Percentiles rank a stretch among this genome's conserved stretches.
These are phyloP conservation scores for Lipophrys pholis DNA, from an alignment of 2,113 vertebrate species.

Conservation along the genomic window DNA sequence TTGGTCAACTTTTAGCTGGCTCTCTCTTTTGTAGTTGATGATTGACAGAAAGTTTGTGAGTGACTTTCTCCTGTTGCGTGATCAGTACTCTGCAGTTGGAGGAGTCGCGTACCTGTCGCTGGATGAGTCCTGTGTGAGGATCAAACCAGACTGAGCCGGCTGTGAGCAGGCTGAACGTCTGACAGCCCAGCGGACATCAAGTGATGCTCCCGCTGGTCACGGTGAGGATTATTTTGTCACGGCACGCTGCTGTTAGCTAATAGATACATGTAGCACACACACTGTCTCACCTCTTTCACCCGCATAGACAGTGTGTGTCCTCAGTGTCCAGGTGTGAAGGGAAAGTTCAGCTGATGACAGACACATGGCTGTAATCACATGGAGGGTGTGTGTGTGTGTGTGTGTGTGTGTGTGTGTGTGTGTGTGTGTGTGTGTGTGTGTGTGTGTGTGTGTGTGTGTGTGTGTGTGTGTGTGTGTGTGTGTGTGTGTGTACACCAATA, in stretches of 20 bases:
- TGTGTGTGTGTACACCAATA: neutral
- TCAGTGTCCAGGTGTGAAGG: conserved; percentile 70
- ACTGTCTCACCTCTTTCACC: conserved; percentile 28
- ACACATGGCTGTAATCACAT: conserved; percentile 32
- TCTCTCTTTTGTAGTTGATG: too few species aligned
- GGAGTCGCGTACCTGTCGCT: conserved; percentile 88
- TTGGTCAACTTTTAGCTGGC: too few species aligned
- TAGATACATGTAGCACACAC: conserved; percentile 69
- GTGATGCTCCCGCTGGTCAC: conserved; percentile 44
- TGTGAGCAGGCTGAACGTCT: neutral
- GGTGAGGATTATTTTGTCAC: conserved; percentile 72
- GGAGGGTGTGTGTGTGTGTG: conserved; percentile 58
- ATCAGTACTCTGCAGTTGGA: too few species aligned
- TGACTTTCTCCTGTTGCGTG: too few species aligned
- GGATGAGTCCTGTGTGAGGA: conserved; percentile 91
- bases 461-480: conserved; percentile 43
- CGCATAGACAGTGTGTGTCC: conserved; percentile 32
- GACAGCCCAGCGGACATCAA: conserved; percentile 33
- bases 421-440: conserved; percentile 13
- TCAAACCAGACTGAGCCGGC: neutral
- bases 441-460: conserved; percentile 25
- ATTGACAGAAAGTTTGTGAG: too few species aligned
- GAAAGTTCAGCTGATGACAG: conserved; percentile 70
- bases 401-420: neutral
- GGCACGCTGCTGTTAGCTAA: conserved; percentile 50